Conservation (phyloP, 2,888 invertebrate species). For the Lasioglossum vierecki region DNA sequence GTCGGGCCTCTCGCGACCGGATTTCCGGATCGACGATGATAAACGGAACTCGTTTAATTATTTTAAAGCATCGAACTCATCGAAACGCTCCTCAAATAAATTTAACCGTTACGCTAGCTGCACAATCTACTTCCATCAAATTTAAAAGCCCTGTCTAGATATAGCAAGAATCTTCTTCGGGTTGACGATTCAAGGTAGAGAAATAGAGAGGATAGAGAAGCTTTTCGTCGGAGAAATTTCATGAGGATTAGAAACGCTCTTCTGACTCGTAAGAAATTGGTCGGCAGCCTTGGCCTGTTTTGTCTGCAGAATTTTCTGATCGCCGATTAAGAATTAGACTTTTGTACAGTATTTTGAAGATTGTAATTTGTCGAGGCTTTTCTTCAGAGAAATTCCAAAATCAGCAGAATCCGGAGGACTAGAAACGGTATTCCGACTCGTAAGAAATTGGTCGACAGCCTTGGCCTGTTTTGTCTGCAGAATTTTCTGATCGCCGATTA, state of each 20-base stretch:
- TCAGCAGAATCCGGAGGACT: not conserved
- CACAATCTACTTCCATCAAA: too few relatives aligned
- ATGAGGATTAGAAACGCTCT: not conserved
- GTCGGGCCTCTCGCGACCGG: not conserved
- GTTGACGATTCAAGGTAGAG: too few relatives aligned
- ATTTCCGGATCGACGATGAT: not conserved
- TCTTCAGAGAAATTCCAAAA: not conserved
- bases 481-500: too few relatives aligned
- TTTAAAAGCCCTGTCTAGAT: too few relatives aligned
- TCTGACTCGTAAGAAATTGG: not conserved
- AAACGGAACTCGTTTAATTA: not conserved
- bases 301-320: too few relatives aligned
- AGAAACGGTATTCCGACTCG: not conserved
- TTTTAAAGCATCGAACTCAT: not conserved
- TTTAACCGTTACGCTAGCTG: not conserved
- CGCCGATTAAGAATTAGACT: not conserved
- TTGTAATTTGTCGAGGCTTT: not conserved
- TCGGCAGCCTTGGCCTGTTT: not conserved
- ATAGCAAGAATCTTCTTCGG: too few relatives aligned
- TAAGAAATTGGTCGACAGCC: not conserved
- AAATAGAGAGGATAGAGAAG: too few relatives aligned
- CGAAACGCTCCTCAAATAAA: not conserved
- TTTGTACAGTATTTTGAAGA: not conserved
- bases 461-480: not conserved
- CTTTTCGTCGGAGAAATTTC: too few relatives aligned